Evolutionary conservation across 2,888 invertebrate genomes (phyloP), one percentile per base, ranked within the genome.

Genomic region (Entomobrya multifasciata): DNA sequence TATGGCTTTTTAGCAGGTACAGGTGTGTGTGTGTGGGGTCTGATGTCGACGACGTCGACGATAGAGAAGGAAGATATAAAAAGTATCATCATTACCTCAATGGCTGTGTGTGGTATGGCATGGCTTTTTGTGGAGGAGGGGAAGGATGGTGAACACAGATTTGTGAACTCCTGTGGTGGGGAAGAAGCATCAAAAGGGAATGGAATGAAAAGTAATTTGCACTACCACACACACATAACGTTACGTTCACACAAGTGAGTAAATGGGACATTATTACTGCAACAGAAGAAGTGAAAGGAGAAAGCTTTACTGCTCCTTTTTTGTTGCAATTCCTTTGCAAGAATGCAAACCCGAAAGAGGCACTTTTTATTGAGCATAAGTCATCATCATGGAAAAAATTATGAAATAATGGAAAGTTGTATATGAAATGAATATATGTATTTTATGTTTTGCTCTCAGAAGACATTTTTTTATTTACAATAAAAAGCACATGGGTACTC

Each of bases 201-300:
- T 65, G 52, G 65, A 79, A 60, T 36, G 81, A 27, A 81, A 81
- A 81, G 81, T 44, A 72, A 81, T 81, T 81, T 72, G 60, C 72
- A 44, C 81, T 36, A 49, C 25, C 36, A 77, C 49, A 15, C 20
- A 65, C 65, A 44, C 30, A 76, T 27, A 72, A 36, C 27, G 72
- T 49, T 41, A 41, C 41, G 62, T 62, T 13, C 62, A 62, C 62
- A 62, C 62, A 62, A 62, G 62, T 30, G 13, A 62, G 55, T 62
- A 62, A 62, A 27, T 62, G 30, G 62, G 20, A 36, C 62, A 62
- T 62, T 62, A 62, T 65, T 20, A 65, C 20, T 41, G 8, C 8
- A 10, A 17, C 52, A 25, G 15, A 5, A 44, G 27, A 47, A 47
- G 13, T 8, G 13, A 55, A 67, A 67, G 67, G 17, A n/a, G 49